phyloP scores from a whole-genome alignment of 2,888 invertebrate species.

The Campoplex capitator region DNA sequence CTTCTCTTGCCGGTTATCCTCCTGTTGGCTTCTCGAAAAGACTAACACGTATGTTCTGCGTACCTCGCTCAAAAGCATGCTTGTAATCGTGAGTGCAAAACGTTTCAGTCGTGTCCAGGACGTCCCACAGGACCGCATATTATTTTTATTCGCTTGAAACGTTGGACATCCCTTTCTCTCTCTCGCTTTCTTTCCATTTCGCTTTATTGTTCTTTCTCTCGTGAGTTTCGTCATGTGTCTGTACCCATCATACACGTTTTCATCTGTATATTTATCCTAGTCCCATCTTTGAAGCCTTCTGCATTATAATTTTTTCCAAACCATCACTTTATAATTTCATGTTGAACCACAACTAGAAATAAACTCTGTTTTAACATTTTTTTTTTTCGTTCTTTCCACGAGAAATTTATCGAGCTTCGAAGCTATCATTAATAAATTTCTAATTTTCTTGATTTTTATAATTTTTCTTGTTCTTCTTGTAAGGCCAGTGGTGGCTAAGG shows the following conservation, averaged over 20 bases:
- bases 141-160: slow-evolving; percentile 69
- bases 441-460: not conserved
- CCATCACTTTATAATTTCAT: slow-evolving; percentile 18
- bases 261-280: slow-evolving; percentile 34
- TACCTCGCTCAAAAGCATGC: slow-evolving; percentile 42
- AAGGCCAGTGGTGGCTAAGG: slow-evolving; percentile 10
- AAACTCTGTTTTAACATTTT: not conserved
- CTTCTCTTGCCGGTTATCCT: slow-evolving; percentile 33
- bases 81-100: slow-evolving; percentile 60
- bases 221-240: not conserved
- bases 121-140: slow-evolving; percentile 56
- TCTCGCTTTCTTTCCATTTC: slow-evolving; percentile 24
- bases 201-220: slow-evolving; percentile 3
- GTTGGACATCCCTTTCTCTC: slow-evolving; percentile 14
- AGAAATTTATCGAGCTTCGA: not conserved
- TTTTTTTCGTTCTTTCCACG: not conserved
- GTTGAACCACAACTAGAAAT: not conserved
- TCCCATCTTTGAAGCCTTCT: not conserved
- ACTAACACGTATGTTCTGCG: slow-evolving; percentile 63
- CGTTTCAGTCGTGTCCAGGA: slow-evolving; percentile 57
- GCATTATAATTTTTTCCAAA: not conserved
- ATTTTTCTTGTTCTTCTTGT: not conserved
- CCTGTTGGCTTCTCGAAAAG: slow-evolving; percentile 59
- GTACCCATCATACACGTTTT: slow-evolving; percentile 25
- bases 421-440: no score